phyloP scores from a whole-genome alignment of 2,888 invertebrate species.

The Cyaniris semiargus region DNA sequence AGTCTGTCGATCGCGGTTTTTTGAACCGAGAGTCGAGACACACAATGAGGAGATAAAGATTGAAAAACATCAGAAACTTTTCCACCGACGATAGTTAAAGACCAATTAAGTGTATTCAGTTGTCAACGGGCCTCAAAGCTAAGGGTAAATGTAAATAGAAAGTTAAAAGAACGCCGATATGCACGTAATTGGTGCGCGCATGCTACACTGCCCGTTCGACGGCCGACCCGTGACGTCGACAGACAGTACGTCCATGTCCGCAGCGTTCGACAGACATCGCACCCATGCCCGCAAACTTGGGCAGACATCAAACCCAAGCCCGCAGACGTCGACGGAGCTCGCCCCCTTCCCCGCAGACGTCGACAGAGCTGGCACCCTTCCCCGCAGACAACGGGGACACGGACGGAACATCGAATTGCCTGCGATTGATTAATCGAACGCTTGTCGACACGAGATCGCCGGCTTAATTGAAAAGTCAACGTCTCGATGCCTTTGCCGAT shows the following conservation, averaged over 20 bases:
- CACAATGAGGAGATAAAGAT: not conserved
- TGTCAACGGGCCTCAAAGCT: constrained; percentile 18
- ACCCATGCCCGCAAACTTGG: not conserved
- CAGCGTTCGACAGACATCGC: not conserved
- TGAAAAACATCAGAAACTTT: not conserved
- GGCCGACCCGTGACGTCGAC: constrained; percentile 43
- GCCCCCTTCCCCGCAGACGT: not conserved
- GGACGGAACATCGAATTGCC: constrained; percentile 32
- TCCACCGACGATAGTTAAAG: constrained; percentile 14
- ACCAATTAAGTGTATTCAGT: constrained; percentile 16
- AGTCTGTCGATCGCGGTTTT: not conserved
- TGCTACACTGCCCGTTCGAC: constrained; percentile 47
- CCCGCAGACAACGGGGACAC: constrained; percentile 10
- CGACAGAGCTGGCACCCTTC: constrained; percentile 1
- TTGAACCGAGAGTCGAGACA: constrained; percentile 3
- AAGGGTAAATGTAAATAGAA: constrained; percentile 24
- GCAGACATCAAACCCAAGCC: not conserved
- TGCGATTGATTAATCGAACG: constrained; percentile 67
- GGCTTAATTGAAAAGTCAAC: constrained; percentile 79
- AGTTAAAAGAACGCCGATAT: constrained; percentile 26
- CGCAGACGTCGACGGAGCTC: not conserved
- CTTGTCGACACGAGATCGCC: constrained; percentile 48
- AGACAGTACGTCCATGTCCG: constrained; percentile 29
- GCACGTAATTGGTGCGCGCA: constrained; percentile 50
- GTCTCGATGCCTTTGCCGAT: constrained; percentile 60